Base-by-base conservation (phyloP, 2,113 vertebrate genomes). In the Lophura nycthemera region DNA sequence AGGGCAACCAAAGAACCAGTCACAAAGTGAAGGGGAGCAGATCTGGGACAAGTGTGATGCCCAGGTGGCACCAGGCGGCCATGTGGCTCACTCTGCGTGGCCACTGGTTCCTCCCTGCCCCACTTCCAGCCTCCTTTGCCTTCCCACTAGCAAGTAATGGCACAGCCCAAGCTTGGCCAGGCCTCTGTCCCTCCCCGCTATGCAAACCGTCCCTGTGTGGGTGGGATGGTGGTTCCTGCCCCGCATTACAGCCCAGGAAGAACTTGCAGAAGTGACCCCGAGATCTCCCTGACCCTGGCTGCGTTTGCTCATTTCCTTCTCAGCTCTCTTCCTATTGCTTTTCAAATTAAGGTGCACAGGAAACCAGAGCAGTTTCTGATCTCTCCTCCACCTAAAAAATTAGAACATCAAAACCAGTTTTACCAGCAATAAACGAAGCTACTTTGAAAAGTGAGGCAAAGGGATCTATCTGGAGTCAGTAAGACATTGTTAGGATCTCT, bases 401-500 rank as follows among this genome's bases (percentile, higher is more conserved):
- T 69, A 98, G 96, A 96, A 97, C 96, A 97, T 95, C 92, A 95
- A 96, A 97, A 95, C 94, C 96, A 93, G 83, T 91, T 97, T 96
- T 87, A 94, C 80, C 80, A 96, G 91, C 93, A 91, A 94, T 70
- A 96, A 95, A 96, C 56, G 86, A 92, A 95, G 94, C 92, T 85
- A 67, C 45, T 69, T 89, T 95, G 93, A 96, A 96, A 96, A 95
- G 93, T 67, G 93, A 97, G 94, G 93, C 71, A 92, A 89, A 63
- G 86, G 96, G 92, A 93, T 96, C 93, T 94, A 92, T 96, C 87
- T 74, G 95, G 96, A 97, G 96, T 95, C 96, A 94, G 87, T 57
- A 59, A 96, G 96, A 96, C 88, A 88, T 97, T 92, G 97, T 96
- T 94, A 95, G 97, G 95, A 97, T 97, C 97, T 97, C 98, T 99